These are phyloP conservation scores for Prosopocoilus inquinatus DNA, from an alignment of 2,888 invertebrate species.

Conservation along the genomic window DNA sequence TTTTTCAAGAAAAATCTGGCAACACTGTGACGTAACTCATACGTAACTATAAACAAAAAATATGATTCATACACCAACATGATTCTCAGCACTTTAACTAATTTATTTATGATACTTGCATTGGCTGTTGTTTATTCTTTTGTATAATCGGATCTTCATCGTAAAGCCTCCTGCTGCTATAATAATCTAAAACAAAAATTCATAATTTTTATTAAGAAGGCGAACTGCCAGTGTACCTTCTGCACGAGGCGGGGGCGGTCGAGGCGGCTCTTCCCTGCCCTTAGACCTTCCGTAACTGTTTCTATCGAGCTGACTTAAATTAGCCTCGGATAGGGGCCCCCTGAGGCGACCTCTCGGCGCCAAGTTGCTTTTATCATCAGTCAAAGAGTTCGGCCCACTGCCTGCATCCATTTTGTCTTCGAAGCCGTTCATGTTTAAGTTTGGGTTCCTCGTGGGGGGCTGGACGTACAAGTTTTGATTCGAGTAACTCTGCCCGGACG, in stretches of 20 bases:
- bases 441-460: conserved; percentile 70
- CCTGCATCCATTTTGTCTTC: conserved; percentile 42
- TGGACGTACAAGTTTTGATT: conserved; percentile 91
- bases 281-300: conserved; percentile 50
- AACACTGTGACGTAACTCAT: too few species aligned
- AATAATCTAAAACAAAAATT: conserved; percentile 66
- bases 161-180: conserved; percentile 74
- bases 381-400: conserved; percentile 40
- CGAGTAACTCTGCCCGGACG: conserved; percentile 63
- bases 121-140: conserved; percentile 74
- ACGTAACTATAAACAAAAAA: too few species aligned
- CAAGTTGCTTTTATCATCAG: conserved; percentile 68
- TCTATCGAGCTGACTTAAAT: conserved; percentile 61
- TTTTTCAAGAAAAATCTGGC: too few species aligned
- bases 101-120: conserved; percentile 62
- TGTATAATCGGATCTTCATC: conserved; percentile 77
- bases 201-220: neutral
- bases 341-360: conserved; percentile 61
- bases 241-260: conserved; percentile 82
- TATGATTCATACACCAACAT: too few species aligned
- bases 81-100: too few species aligned
- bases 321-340: conserved; percentile 65
- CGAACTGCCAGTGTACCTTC: conserved; percentile 60
- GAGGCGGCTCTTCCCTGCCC: conserved; percentile 64
- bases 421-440: conserved; percentile 47